Evolutionary conservation across 2,113 vertebrate genomes (phyloP), one percentile per base, ranked within the genome.

Genomic region (Jaculus jaculus): DNA sequence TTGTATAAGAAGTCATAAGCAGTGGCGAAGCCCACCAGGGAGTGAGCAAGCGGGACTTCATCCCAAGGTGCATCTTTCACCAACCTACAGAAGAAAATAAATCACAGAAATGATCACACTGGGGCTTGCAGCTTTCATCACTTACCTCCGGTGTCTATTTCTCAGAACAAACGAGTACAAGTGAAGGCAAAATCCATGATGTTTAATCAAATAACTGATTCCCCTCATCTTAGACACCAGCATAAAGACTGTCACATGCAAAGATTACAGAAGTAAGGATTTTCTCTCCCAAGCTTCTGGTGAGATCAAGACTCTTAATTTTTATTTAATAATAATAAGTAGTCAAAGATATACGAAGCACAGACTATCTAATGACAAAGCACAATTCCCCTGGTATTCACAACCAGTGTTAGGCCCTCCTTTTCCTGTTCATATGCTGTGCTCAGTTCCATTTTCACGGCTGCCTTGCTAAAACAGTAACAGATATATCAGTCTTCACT

Each of bases 51-150:
- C 0, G 99, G 99, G 32, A 99, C 99, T 78, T 99, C 99, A 96
- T 99, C 99, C 99, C 99, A 99, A 0, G 99, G 99, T 10, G 99
- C 99, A n/a, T 99, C 99, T 97, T 99, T 99, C 61, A 99, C 99
- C 96, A 99, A 96, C 99, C 99, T 99, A 97, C 85, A 97, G 97
- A 95, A 94, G 91, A 95, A 84, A 94, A 97, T 1, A 60, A 94
- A 94, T 96, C 54, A 84, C 0, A 0, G 3, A 63, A 94, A 32
- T 97, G 94, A 98, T 39, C 42, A 11, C 24, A 84, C 47, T 42
- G 10, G 92, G 58, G 37, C 94, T 72, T 47, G 60, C 1, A 16
- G 72, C 4, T 71, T 37, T 60, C 63, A 20, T 0, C 1, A 0
- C 15, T 30, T 42, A 91, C 47, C 21, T 30, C 42, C 73, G 26